phyloP scores from a whole-genome alignment of 2,797 vertebrate genomes.

The Fistularia commersonii region DNA sequence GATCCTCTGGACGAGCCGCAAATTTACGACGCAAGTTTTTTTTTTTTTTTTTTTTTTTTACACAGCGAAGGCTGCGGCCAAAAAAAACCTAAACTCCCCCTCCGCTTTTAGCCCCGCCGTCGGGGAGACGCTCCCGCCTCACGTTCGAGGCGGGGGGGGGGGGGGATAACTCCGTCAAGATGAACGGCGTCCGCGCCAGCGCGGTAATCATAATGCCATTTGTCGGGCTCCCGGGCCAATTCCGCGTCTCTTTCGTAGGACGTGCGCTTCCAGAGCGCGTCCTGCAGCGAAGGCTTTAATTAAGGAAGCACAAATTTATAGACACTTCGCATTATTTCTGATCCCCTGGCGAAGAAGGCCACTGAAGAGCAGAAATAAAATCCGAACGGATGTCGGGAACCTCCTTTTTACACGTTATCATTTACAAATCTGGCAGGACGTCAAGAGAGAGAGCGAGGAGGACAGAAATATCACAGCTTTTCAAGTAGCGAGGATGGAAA shows the following conservation, averaged over 20 bases:
- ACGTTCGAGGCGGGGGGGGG: too few species aligned
- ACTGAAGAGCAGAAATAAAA: conserved; percentile 46
- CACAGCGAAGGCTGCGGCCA: too few species aligned
- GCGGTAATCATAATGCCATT: conserved; percentile 70
- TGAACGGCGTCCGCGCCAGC: conserved; percentile 54
- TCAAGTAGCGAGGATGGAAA: too few species aligned
- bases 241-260: conserved; percentile 55
- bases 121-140: conserved; percentile 35
- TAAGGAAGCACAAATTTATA: conserved; percentile 63
- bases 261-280: conserved; percentile 43
- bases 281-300: conserved; percentile 65
- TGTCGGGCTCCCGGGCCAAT: conserved; percentile 65
- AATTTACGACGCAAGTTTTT: conserved; percentile 55
- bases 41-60: too few species aligned
- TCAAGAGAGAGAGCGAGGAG: too few species aligned
- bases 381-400: conserved; percentile 60
- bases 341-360: conserved; percentile 57
- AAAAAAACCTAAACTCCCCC: conserved; percentile 52
- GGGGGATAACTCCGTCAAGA: conserved; percentile 68
- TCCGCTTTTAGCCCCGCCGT: conserved; percentile 47
- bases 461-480: conserved; percentile 70
- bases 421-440: conserved; percentile 60
- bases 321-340: conserved; percentile 69
- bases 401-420: conserved; percentile 74
- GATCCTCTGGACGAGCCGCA: conserved; percentile 66